Evolutionary conservation across 2,113 vertebrate species (phyloP), one percentile per base, ranked within the genome.

Genomic region (Chaetodon trifascialis): DNA sequence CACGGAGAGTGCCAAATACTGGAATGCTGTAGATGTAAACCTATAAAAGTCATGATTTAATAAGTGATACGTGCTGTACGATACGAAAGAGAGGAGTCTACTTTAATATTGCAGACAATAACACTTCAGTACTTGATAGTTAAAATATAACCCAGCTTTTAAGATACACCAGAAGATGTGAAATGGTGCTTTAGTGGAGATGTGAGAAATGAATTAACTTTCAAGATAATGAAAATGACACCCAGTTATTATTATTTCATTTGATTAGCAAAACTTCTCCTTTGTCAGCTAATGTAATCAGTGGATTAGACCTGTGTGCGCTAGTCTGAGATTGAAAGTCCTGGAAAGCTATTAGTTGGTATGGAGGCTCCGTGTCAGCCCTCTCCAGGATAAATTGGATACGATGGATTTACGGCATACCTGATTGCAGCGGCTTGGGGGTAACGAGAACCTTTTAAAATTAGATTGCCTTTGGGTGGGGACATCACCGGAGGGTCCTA

Each of bases 401-500:
- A 56, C 38, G 17, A 76, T 79, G 79, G 85, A 92, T 92, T 94
- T 88, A 92, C 76, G 8, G 69, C 86, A 67, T 56, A 86, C 72
- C 49, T 86, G 84, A 85, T 84, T 84, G 83, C 88, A 73, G 70
- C 6, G 6, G 44, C 88, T 80, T 36, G 78, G 62, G 55, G 87
- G 84, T 85, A 82, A 93, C 87, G 85, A 87, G 91, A 86, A 84
- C 62, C 86, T 80, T 92, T 92, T 78, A 87, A 80, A 90, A 87
- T 67, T 73, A 91, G 87, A 93, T 93, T 90, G 91, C 80, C 76
- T 91, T 58, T 69, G 59, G 86, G 74, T 81, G 64, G 60, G 65
- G 54, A 76, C 80, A 70, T 73, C 73, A n/a, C 83, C 49, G 12
- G 15, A 60, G 69, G 86, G 71, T 49, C 30, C 63, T 84, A 58